phyloP scores from a whole-genome alignment of 2,888 invertebrate species.

The Lasioglossum calceatum region DNA sequence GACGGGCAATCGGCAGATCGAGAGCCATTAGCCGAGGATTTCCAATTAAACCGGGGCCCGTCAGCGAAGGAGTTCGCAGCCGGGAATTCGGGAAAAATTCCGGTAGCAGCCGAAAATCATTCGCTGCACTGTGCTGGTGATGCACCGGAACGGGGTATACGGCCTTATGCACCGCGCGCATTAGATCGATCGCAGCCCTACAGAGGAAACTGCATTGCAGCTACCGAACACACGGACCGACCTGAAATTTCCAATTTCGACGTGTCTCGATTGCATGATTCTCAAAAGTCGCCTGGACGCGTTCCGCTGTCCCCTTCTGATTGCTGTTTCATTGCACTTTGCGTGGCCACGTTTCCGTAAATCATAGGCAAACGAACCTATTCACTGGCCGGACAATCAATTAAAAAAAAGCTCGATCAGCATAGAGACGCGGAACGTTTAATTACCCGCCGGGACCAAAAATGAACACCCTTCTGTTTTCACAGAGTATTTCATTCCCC shows the following conservation, averaged over 20 bases:
- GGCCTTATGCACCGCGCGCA: conserved; percentile 66
- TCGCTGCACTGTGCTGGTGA: conserved; percentile 32
- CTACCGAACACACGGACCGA: conserved; percentile 41
- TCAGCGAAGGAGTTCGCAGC: neutral
- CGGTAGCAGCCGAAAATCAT: conserved; percentile 30
- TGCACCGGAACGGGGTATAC: conserved; percentile 50
- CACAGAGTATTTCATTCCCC: neutral
- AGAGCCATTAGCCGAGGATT: neutral
- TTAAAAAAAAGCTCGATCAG: neutral
- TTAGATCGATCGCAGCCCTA: conserved; percentile 70
- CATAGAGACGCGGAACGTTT: neutral
- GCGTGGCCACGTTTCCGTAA: neutral
- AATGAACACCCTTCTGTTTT: neutral
- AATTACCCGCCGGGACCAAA: neutral
- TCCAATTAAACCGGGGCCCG: conserved; percentile 24
- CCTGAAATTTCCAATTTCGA: conserved; percentile 68
- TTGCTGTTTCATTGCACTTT: neutral
- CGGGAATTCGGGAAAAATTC: conserved; percentile 15
- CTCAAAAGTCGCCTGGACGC: conserved; percentile 4
- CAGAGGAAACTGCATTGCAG: conserved; percentile 70
- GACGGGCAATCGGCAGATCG: neutral
- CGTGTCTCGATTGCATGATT: conserved; percentile 45
- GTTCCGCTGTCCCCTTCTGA: conserved; percentile 8
- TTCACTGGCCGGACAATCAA: neutral
- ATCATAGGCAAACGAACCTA: neutral